phyloP scores from a whole-genome alignment of 2,113 vertebrate species.

The Sula dactylatra region DNA sequence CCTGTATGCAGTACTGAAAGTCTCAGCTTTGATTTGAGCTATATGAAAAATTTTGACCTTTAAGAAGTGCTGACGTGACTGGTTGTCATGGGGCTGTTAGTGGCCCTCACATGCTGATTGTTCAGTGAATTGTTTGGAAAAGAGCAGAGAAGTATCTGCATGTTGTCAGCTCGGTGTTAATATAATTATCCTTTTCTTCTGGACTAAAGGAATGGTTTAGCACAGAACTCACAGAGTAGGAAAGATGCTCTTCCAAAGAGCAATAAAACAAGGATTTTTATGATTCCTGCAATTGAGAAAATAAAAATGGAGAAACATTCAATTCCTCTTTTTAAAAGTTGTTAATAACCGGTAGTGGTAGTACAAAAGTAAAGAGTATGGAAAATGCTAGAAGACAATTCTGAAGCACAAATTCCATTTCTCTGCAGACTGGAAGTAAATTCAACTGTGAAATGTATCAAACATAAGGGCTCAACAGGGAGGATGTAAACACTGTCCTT shows the following conservation, averaged over 20 bases:
- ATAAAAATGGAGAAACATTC: background rate
- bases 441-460: background rate
- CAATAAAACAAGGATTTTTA: background rate
- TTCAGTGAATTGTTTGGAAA: background rate
- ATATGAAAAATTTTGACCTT: background rate
- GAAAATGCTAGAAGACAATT: background rate
- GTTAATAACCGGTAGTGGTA: background rate
- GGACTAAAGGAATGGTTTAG: background rate
- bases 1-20: background rate
- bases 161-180: background rate
- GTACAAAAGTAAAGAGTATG: background rate
- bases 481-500: background rate
- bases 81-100: background rate
- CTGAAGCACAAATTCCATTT: background rate
- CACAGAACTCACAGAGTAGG: background rate
- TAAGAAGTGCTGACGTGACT: background rate
- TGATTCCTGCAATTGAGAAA: background rate
- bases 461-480: background rate
- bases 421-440: background rate
- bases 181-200: background rate
- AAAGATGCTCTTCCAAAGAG: background rate
- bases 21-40: background rate
- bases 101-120: background rate
- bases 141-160: background rate
- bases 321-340: background rate